Percentiles rank a stretch among this genome's conserved stretches.
These are phyloP conservation scores for Phragmatobia fuliginosa DNA, from an alignment of 2,888 invertebrate genomes.

Conservation along the genomic window DNA sequence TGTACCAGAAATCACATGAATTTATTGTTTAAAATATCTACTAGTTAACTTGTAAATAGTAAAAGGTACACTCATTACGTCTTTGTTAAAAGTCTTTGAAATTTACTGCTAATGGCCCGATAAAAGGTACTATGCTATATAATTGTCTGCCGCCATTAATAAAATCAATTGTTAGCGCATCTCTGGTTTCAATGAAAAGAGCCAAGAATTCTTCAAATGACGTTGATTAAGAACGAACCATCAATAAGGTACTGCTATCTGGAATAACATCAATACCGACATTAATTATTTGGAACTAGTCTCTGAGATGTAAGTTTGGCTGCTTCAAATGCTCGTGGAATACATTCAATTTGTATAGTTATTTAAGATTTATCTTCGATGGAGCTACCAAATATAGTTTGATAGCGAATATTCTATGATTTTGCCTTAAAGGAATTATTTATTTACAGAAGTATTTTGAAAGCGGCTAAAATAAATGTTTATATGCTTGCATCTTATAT, in stretches of 20 bases:
- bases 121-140: slow-evolving; percentile 39
- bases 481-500: not conserved
- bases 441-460: not conserved
- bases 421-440: not conserved
- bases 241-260: slow-evolving; percentile 74
- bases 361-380: not conserved
- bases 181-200: slow-evolving; percentile 48
- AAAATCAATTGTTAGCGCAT: slow-evolving; percentile 48
- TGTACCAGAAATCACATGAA: not conserved
- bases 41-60: not conserved
- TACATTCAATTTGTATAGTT: not conserved
- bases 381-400: not conserved
- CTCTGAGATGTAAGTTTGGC: slow-evolving; percentile 19
- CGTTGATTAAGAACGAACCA: slow-evolving; percentile 78
- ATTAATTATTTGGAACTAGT: slow-evolving; percentile 70
- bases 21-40: not conserved
- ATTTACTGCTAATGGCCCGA: slow-evolving; percentile 6
- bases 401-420: not conserved
- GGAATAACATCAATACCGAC: slow-evolving; percentile 69
- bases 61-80: not conserved
- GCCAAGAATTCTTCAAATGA: slow-evolving; percentile 62
- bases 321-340: slow-evolving; percentile 10
- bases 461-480: not conserved
- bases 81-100: slow-evolving; percentile 13
- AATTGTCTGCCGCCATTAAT: slow-evolving; percentile 47